phyloP scores from a whole-genome alignment of 1,140 invertebrate genomes.

The Anastrepha obliqua region DNA sequence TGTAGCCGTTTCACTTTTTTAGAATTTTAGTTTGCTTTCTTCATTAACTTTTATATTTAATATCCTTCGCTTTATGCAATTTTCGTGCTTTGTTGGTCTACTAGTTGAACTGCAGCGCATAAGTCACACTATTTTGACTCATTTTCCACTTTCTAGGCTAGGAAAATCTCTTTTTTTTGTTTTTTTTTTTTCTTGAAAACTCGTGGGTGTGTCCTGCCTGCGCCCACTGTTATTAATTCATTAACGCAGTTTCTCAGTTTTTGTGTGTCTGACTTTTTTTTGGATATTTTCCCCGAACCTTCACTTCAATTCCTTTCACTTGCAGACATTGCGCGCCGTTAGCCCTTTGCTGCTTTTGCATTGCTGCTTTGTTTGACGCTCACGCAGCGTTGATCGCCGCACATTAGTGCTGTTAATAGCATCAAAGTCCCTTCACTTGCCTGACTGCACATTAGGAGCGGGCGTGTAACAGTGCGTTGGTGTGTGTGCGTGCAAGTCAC shows the following conservation, averaged over 20 bases:
- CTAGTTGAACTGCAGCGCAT: background rate
- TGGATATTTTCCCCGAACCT: background rate
- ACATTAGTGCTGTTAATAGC: slow-evolving; percentile 24
- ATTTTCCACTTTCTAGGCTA: background rate
- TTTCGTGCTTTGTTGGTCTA: background rate
- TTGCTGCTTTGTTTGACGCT: background rate
- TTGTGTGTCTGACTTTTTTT: background rate
- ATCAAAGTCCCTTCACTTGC: slow-evolving; percentile 17
- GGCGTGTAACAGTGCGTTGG: background rate
- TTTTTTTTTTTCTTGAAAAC: background rate
- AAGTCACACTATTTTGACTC: background rate
- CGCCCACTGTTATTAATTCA: slow-evolving; percentile 32
- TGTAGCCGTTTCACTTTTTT: background rate
- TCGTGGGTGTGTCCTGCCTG: background rate
- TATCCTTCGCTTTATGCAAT: background rate
- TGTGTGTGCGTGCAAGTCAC: slow-evolving; percentile 7
- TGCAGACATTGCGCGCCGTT: background rate
- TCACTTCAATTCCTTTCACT: background rate
- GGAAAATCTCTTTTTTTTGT: background rate
- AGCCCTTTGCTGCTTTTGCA: background rate
- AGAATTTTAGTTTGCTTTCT: background rate
- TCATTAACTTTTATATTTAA: slow-evolving; percentile 3
- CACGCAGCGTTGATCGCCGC: slow-evolving; percentile 32
- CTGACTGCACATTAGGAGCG: background rate
- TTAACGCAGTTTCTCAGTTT: background rate